Base-by-base conservation (phyloP, 2,888 invertebrate genomes). In the Cerceris rybyensis region DNA sequence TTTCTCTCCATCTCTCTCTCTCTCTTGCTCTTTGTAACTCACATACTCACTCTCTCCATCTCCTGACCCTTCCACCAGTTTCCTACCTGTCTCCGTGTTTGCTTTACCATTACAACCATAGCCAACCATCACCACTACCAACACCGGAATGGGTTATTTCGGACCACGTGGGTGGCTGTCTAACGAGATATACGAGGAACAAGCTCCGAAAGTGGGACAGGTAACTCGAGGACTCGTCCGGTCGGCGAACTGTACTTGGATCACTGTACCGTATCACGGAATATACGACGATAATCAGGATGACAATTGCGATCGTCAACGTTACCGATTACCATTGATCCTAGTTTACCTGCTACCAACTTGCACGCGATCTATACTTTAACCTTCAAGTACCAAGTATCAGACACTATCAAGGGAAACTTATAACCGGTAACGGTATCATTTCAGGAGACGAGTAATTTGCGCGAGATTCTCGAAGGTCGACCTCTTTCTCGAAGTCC, bases 151-250 rank as follows among this genome's bases (percentile, higher is more conserved):
- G 50, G 74, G 77, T 83, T 85, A 85, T 85, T 87, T 86, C 72
- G 80, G 80, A 52, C 80, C 83, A 79, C 82, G 86, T 82, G 84
- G 82, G 84, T 86, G 87, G 82, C 63, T 84, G 85, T 85, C 80
- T 83, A 78, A 81, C 80, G 80, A 86, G 86, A 83, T 85, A 79
- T 83, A 80, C 80, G 78, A 46, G 72, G 78, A 80, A 81, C 80
- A 79, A 75, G 82, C 41, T 70, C 50, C 28, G 77, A 86, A 85
- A 85, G 82, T 84, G 78, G 84, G 85, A 76, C 85, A 85, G 76
- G 59, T 73, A 71, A 79, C 75, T 52, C 72, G 74, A 55, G 75
- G 60, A 75, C 75, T 66, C 60, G 41, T 59, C 58, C 68, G 69
- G 59, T 69, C 69, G 68, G 69, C 70, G 70, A 71, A 70, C 79